Evolutionary conservation across 2,113 vertebrate species (phyloP), one percentile per base, ranked within the genome.

Genomic region (Pachypanchax playfairii): DNA sequence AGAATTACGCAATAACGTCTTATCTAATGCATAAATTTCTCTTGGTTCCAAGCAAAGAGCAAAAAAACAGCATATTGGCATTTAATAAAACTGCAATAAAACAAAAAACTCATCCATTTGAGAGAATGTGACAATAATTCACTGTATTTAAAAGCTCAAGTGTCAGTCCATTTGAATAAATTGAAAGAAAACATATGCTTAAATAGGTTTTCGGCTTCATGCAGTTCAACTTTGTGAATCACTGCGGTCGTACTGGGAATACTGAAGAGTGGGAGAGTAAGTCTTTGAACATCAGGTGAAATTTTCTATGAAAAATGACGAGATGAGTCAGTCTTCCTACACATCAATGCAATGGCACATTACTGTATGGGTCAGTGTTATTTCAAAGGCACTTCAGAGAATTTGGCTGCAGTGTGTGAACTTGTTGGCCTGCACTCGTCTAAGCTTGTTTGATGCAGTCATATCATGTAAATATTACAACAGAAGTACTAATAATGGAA

Each of bases 251-350:
- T 20, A 46, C 39, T 49, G 53, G 51, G 42, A 50, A 29, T 20
- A 29, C 29, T 35, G 28, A 21, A 41, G 24, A 12, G 6, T 4
- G 0, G 0, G 24, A 49, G 35, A 54, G 50, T 11, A 47, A 43
- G 20, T 20, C 15, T 47, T 60, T 62, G 44, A 72, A 22, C 13
- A 33, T 56, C 15, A 33, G 61, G 20, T 55, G 41, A 48, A 53
- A 18, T 21, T 55, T 54, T 68, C 36, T 22, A 20, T 33, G 22
- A 57, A 41, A 63, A 59, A 70, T 52, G 55, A 11, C 33, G 59
- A 1, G 24, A 43, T 85, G 79, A 85, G 55, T 85, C 85, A 84
- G 52, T 31, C 75, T 49, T 58, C 78, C 76, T 71, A 76, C 83
- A 36, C 54, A 18, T 48, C 43, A 31, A 58, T 50, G 44, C 42